phyloP scores from a whole-genome alignment of 2,797 vertebrate genomes.

The Oryzias dopingdopingensis region DNA sequence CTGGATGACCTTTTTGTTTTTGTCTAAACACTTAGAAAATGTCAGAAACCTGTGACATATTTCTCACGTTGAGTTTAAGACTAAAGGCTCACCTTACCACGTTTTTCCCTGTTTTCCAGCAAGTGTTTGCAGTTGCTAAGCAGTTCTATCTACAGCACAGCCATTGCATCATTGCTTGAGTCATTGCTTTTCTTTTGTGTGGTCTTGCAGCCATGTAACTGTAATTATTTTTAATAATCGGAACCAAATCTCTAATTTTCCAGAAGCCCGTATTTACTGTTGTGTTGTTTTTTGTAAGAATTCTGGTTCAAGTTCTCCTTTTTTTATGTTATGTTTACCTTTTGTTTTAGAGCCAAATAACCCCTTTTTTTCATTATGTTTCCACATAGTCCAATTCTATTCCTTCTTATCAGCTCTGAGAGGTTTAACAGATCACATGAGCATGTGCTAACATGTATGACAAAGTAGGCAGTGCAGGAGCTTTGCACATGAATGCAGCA shows the following conservation, averaged over 20 bases:
- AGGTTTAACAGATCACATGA: constrained; percentile 6
- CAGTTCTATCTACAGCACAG: too few species aligned
- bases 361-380: not conserved
- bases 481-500: constrained; percentile 1
- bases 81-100: too few species aligned
- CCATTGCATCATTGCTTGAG: too few species aligned
- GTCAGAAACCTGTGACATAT: not conserved
- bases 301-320: too few species aligned
- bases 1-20: not conserved
- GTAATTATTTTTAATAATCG: too few species aligned
- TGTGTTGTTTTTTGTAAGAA: too few species aligned
- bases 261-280: too few species aligned
- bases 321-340: not conserved
- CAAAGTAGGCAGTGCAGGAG: constrained; percentile 1
- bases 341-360: not conserved
- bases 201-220: too few species aligned
- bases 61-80: not conserved
- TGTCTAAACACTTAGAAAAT: not conserved
- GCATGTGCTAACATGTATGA: constrained; percentile 14
- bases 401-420: not conserved
- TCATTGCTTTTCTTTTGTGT: too few species aligned
- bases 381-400: not conserved
- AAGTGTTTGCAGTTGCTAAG: too few species aligned
- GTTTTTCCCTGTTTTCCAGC: too few species aligned
- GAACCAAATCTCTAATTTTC: too few species aligned